phyloP scores from a whole-genome alignment of 2,113 vertebrate species.

The Toxotes chatareus region DNA sequence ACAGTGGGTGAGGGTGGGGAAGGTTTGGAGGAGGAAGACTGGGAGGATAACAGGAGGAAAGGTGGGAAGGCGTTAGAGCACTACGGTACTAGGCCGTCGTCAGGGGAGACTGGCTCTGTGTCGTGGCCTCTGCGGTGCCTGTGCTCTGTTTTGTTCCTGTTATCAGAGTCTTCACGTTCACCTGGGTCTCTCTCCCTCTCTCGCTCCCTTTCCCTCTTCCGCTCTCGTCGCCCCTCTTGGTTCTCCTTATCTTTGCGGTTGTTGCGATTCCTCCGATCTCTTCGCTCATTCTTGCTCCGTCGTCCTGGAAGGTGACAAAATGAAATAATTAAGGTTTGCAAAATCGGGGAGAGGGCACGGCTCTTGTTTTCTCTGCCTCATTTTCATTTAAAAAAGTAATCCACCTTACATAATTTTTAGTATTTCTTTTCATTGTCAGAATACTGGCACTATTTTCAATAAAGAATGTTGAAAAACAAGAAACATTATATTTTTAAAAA shows the following conservation, averaged over 20 bases:
- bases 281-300: slow-evolving; percentile 83
- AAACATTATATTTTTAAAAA: neutral
- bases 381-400: neutral
- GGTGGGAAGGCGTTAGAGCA: slow-evolving; percentile 54
- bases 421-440: neutral
- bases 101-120: slow-evolving; percentile 85
- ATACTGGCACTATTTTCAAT: neutral
- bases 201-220: slow-evolving; percentile 81
- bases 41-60: slow-evolving; percentile 41
- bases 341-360: neutral
- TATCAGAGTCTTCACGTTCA: slow-evolving; percentile 89
- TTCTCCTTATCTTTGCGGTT: slow-evolving; percentile 91
- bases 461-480: neutral
- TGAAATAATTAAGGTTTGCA: neutral
- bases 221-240: slow-evolving; percentile 87
- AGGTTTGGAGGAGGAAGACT: slow-evolving; percentile 43
- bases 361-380: neutral
- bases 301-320: slow-evolving; percentile 44
- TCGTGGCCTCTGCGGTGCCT: slow-evolving; percentile 89
- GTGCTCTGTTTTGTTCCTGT: slow-evolving; percentile 92
- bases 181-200: slow-evolving; percentile 85
- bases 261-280: slow-evolving; percentile 88
- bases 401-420: neutral
- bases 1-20: slow-evolving; percentile 40
- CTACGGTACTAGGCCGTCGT: slow-evolving; percentile 86